Evolutionary conservation across 1,140 invertebrate genomes (phyloP).

Genomic region (Ceratosolen solmsi): DNA sequence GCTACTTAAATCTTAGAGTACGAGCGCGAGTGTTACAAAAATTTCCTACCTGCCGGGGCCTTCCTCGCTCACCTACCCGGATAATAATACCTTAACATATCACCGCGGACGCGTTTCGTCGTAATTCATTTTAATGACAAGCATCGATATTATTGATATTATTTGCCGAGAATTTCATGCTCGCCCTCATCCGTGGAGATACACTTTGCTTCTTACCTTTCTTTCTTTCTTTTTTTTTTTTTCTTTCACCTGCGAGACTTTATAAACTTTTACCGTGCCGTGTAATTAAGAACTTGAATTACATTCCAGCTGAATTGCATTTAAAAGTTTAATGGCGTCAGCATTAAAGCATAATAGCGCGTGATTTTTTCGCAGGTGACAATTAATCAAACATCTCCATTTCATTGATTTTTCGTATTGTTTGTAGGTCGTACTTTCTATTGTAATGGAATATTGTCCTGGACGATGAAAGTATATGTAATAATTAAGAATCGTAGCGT

Average conservation of each 20-base stretch:
- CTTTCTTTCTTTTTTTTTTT: neutral
- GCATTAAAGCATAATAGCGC: neutral
- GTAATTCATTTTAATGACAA: too few relatives aligned
- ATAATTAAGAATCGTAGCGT: too few relatives aligned
- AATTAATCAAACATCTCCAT: neutral
- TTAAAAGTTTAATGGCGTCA: neutral
- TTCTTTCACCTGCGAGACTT: neutral
- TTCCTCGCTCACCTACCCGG: too few relatives aligned
- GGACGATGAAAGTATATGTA: too few relatives aligned
- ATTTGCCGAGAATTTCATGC: neutral
- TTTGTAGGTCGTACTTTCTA: too few relatives aligned
- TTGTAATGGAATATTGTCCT: too few relatives aligned
- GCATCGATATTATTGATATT: neutral
- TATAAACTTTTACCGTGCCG: too few relatives aligned
- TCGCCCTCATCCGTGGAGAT: neutral
- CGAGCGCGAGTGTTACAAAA: neutral
- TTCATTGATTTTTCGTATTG: neutral
- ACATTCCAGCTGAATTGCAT: neutral
- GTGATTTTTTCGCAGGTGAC: neutral
- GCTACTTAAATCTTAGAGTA: conserved; percentile 41
- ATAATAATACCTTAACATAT: too few relatives aligned
- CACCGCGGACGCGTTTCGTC: too few relatives aligned
- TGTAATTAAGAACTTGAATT: neutral
- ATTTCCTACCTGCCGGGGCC: neutral
- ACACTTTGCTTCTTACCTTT: too few relatives aligned